These are phyloP conservation scores for Drosophila sechellia DNA, from an alignment of 1,140 invertebrate species.

Conservation along the genomic window DNA sequence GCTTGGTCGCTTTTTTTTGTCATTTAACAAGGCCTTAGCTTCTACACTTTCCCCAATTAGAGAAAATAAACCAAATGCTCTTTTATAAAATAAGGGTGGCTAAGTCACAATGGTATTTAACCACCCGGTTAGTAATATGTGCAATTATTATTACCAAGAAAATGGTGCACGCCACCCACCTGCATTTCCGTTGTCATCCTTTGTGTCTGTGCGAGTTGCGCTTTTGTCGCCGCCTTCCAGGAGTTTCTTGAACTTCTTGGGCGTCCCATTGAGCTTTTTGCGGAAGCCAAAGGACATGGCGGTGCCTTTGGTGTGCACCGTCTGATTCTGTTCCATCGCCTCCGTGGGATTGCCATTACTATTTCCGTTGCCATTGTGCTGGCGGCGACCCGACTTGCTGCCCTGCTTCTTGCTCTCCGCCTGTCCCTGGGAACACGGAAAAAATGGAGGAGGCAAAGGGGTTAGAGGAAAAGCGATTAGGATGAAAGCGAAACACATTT, in stretches of 20 bases:
- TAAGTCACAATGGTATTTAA: background rate
- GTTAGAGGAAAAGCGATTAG: conserved; percentile 42
- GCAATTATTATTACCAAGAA: background rate
- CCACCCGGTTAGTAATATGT: background rate
- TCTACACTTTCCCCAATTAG: too few relatives aligned
- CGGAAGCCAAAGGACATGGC: conserved; percentile 85
- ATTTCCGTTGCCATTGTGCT: conserved; percentile 61
- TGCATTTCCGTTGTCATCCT: conserved; percentile 82
- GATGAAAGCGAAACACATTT: conserved; percentile 46
- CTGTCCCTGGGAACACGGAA: conserved; percentile 66
- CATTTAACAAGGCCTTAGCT: conserved; percentile 5
- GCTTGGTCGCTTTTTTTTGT: conserved; percentile 11
- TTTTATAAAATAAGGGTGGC: too few relatives aligned
- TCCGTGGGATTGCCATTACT: conserved; percentile 38
- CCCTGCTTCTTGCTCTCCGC: conserved; percentile 82
- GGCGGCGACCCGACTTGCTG: conserved; percentile 56
- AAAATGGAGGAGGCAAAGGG: background rate
- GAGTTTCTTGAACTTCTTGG: conserved; percentile 82
- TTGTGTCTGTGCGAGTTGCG: conserved; percentile 47
- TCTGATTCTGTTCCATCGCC: conserved; percentile 24
- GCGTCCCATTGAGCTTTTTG: conserved; percentile 82
- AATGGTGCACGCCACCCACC: conserved; percentile 50
- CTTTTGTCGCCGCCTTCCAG: conserved; percentile 48
- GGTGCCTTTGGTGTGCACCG: conserved; percentile 83
- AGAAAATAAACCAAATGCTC: too few relatives aligned